Evolutionary conservation across 2,888 invertebrate genomes (phyloP).

Genomic region (Mystacides longicornis): DNA sequence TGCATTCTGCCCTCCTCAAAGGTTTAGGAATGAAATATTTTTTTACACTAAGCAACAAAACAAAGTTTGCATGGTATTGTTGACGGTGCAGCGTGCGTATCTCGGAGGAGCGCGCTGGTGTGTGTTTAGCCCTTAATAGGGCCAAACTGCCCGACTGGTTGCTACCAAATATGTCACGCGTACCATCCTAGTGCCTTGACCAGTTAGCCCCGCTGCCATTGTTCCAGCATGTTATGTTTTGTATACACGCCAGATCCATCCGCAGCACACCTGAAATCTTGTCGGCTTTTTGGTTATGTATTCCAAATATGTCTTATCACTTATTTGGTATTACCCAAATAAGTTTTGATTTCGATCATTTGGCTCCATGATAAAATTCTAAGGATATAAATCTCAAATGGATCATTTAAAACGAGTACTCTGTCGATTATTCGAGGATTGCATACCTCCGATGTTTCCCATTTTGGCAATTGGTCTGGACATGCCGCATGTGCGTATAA

Average conservation of each 20-base stretch:
- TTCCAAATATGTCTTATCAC: conserved; percentile 12
- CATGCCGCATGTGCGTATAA: too few relatives aligned
- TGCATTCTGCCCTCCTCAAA: too few relatives aligned
- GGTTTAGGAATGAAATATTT: too few relatives aligned
- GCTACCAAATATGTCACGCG: conserved; percentile 22
- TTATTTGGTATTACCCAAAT: conserved; percentile 14
- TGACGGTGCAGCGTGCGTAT: background rate
- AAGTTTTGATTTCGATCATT: conserved; percentile 3
- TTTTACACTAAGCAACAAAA: too few relatives aligned
- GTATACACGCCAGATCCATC: background rate
- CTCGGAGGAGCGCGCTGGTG: conserved; percentile 1
- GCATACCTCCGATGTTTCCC: too few relatives aligned
- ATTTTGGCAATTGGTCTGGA: too few relatives aligned
- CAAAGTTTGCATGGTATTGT: background rate
- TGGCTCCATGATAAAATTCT: conserved; percentile 2
- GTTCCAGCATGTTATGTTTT: conserved; percentile 7
- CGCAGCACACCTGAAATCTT: conserved; percentile 8
- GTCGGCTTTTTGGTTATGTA: conserved; percentile 12
- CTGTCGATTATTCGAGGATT: too few relatives aligned
- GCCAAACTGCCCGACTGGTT: conserved; percentile 14
- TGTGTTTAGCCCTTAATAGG: conserved; percentile 10
- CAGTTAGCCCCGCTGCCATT: conserved; percentile 16
- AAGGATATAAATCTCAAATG: background rate
- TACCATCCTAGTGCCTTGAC: conserved; percentile 11
- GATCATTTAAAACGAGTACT: background rate